These are phyloP conservation scores for Melospiza melodia DNA, from an alignment of 2,113 vertebrate species.

Conservation along the genomic window DNA sequence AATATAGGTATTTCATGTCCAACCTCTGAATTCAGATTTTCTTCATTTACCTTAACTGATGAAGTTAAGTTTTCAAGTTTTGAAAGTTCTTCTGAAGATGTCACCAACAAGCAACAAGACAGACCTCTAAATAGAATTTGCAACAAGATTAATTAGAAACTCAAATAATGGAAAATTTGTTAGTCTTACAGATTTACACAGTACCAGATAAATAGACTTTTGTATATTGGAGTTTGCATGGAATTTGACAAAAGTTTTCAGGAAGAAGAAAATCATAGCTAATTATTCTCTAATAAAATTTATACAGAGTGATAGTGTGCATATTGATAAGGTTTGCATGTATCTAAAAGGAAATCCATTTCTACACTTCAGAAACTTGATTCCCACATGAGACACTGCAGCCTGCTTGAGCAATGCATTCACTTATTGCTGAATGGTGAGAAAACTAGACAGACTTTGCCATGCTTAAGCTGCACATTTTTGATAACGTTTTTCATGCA, in stretches of 20 bases:
- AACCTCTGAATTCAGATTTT: not conserved
- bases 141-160: not conserved
- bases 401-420: not conserved
- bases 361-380: not conserved
- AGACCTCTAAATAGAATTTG: not conserved
- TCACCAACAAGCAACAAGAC: not conserved
- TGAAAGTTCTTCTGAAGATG: not conserved
- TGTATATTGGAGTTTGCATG: not conserved
- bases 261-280: not conserved
- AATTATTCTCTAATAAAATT: not conserved
- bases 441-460: not conserved
- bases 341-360: not conserved
- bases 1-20: not conserved
- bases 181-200: not conserved
- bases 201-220: not conserved
- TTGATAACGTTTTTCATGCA: fast-evolving
- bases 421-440: not conserved
- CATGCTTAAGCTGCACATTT: not conserved
- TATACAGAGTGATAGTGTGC: not conserved
- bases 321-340: not conserved
- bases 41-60: not conserved
- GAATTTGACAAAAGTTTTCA: not conserved
- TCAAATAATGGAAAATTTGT: not conserved
- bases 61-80: not conserved
- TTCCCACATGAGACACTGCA: not conserved